These are phyloP conservation scores for Sussaba pulchella DNA, from an alignment of 2,888 invertebrate genomes.

Conservation along the genomic window DNA sequence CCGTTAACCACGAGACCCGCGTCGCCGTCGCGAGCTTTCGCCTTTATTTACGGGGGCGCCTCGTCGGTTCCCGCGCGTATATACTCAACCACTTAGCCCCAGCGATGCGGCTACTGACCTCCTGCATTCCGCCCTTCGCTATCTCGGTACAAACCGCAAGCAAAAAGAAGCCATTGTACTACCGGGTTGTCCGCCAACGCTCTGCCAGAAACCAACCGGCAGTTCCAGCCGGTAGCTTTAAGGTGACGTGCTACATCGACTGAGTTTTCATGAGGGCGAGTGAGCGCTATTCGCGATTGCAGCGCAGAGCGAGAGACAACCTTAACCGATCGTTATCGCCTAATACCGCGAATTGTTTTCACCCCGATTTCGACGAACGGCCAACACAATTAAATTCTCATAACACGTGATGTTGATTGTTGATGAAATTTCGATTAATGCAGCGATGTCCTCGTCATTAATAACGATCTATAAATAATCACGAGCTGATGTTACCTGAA, in stretches of 20 bases:
- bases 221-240: background rate
- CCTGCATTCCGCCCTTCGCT: conserved; percentile 11
- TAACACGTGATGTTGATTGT: too few relatives aligned
- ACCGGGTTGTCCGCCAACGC: conserved; percentile 3
- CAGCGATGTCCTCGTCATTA: background rate
- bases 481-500: background rate
- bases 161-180: conserved; percentile 30
- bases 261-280: too few relatives aligned
- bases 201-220: conserved; percentile 13
- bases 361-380: too few relatives aligned
- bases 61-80: conserved; percentile 52
- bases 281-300: too few relatives aligned
- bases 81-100: conserved; percentile 58
- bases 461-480: background rate
- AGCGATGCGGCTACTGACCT: conserved; percentile 54
- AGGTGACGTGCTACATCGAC: too few relatives aligned
- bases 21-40: conserved; percentile 47
- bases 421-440: background rate
- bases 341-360: too few relatives aligned
- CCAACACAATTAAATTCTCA: too few relatives aligned
- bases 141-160: conserved; percentile 21
- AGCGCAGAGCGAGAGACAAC: too few relatives aligned
- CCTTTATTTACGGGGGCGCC: conserved; percentile 58
- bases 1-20: conserved; percentile 19
- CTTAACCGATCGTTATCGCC: too few relatives aligned